Evolutionary conservation across 2,113 vertebrate genomes (phyloP), one percentile per base, ranked within the genome.

Genomic region (Pangasianodon gigas): DNA sequence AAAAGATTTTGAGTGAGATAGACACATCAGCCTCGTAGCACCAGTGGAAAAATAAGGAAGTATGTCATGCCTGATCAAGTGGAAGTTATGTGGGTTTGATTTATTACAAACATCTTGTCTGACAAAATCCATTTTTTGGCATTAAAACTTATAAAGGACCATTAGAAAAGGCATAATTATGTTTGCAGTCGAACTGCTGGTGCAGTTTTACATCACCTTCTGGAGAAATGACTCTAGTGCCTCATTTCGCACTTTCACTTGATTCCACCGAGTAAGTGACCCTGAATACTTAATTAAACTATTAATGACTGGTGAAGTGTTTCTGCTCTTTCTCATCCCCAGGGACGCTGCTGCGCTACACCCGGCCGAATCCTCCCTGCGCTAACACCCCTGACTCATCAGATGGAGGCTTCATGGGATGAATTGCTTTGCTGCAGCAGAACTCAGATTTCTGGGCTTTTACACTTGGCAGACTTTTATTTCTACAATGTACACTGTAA

Each of bases 201-300:
- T 77, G 41, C 41, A 87, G 37, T 87, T 48, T 48, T 32, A 54
- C 13, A 58, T 51, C 26, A 48, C 46, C 21, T 54, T 69, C 60
- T 41, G 46, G 48, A 56, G 60, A 65, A 82, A 2, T 26, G 4
- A n/a, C 10, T n/a, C 37, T 8, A 65, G 16, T 19, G 62, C 48
- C 51, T 54, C n/a, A 41, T 69, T 41, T 69, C 37, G 1, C 58
- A n/a, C 75, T 62, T 41, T 51, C n/a, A 51, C 51, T 29, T 6
- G 10, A 41, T 82, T 74, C 24, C 37, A 26, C 77, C 1, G 21
- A 14, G 56, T 29, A 62, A 16, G 32, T 56, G 62, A 83, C 62
- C 65, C 65, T n/a, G 37, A 82, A 69, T 69, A 89, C 52, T 74
- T 83, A 82, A 84, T 89, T 84, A 84, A 71, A 58, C 65, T 44